These are phyloP conservation scores for Limonius californicus DNA, from an alignment of 1,140 invertebrate genomes.

Conservation along the genomic window DNA sequence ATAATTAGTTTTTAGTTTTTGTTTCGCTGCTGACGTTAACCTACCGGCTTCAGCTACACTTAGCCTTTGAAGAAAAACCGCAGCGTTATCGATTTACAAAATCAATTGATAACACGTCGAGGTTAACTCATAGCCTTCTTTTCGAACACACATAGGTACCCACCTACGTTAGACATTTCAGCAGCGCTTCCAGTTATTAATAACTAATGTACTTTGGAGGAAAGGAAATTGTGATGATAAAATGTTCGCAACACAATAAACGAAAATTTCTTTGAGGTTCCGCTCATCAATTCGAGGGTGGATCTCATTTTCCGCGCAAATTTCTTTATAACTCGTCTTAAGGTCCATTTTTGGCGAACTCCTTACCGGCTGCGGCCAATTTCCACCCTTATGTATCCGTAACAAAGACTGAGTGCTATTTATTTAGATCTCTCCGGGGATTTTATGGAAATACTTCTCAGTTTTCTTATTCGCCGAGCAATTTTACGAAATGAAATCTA, in stretches of 20 bases:
- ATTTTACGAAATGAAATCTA: conserved; percentile 15
- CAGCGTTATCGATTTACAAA: too few relatives aligned
- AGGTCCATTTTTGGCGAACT: conserved; percentile 25
- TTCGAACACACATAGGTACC: too few relatives aligned
- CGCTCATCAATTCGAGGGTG: conserved; percentile 12
- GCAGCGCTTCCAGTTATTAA: background rate
- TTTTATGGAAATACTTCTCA: conserved; percentile 28
- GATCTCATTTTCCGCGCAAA: conserved; percentile 29
- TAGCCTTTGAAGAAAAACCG: background rate
- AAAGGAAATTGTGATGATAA: conserved; percentile 14
- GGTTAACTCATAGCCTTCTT: too few relatives aligned
- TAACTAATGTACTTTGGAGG: conserved; percentile 1
- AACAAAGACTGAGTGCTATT: conserved; percentile 28
- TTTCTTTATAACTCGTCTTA: conserved; percentile 33
- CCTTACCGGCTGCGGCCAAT: conserved; percentile 12
- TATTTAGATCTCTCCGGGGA: conserved; percentile 35
- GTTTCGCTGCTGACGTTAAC: conserved; percentile 7
- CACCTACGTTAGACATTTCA: too few relatives aligned
- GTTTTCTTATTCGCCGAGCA: conserved; percentile 19
- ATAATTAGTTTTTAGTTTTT: conserved; percentile 42
- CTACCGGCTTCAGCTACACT: background rate
- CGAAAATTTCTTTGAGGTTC: conserved; percentile 12
- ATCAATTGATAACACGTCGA: too few relatives aligned
- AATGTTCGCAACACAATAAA: conserved; percentile 14
- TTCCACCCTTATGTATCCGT: conserved; percentile 26